Conservation (phyloP, 2,888 invertebrate genomes). For the Aricia artaxerxes region DNA sequence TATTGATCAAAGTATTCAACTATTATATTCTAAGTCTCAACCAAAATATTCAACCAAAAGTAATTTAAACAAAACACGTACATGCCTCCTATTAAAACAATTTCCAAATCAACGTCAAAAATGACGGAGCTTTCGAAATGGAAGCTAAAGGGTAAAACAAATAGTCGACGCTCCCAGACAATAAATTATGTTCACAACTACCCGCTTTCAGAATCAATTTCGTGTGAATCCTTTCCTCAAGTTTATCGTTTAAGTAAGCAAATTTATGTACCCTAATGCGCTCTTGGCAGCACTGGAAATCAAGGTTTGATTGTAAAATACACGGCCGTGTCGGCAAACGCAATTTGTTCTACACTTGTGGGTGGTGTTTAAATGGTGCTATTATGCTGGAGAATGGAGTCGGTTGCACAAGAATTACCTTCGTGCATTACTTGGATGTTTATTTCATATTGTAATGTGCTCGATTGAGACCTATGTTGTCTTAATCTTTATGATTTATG, state of each 20-base stretch:
- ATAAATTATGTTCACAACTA: conserved; percentile 64
- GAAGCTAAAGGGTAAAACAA: conserved; percentile 42
- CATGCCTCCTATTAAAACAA: not conserved
- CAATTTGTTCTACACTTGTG: conserved; percentile 75
- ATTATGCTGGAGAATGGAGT: conserved; percentile 67
- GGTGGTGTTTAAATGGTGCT: conserved; percentile 75
- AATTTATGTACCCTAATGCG: conserved; percentile 74
- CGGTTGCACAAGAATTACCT: conserved; percentile 72
- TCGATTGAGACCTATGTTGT: conserved; percentile 32
- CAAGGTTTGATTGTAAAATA: conserved; percentile 77
- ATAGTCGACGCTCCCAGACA: conserved; percentile 43
- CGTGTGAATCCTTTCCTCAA: conserved; percentile 59
- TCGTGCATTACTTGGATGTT: conserved; percentile 49
- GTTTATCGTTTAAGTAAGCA: conserved; percentile 69
- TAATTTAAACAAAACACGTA: not conserved
- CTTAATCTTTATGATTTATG: conserved; percentile 12
- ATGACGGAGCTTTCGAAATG: conserved; percentile 38
- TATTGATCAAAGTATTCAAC: not conserved
- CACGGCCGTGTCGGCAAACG: conserved; percentile 70
- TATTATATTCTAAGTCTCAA: not conserved
- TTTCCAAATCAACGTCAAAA: conserved; percentile 22
- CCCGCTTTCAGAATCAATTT: conserved; percentile 61
- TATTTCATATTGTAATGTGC: conserved; percentile 42
- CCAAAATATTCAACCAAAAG: not conserved
- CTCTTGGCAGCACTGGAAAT: conserved; percentile 71